Base-by-base conservation (phyloP, 2,113 vertebrate species). In the Eonycteris spelaea region DNA sequence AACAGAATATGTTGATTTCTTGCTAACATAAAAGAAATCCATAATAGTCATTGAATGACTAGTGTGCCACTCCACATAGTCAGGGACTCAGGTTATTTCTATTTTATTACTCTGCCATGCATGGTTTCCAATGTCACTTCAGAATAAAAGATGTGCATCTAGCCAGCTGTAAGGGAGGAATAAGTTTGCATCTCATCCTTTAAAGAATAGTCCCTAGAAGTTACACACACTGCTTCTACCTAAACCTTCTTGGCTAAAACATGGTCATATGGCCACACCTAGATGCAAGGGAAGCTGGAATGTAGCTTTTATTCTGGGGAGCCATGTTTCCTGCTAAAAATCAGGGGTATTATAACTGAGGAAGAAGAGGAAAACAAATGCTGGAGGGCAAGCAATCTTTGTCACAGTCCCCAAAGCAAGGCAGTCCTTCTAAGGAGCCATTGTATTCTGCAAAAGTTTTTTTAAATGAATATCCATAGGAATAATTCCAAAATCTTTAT, bases 401-500 rank as follows among this genome's bases (percentile, higher is more conserved):
- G 57, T 45, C 63, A 87, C 21, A 48, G 15, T 74, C 19, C 26
- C 33, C 91, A 51, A 90, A 12, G 45, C 57, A 65, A 90, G 48
- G 65, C 21, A 38, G 73, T 26, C 26, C 85, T 65, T 86, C 33
- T 86, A 82, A 86, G 51, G 48, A 86, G 9, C 48, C 57, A 59
- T 24, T 75, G 22, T 91, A 67, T n/a, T 30, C 67, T 43, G 38
- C 28, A 53, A 9, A 83, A 33, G 3, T 73, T 78, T 92, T 94
- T 45, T 7, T 75, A 96, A 91, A 59, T 4, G 15, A 82, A 33
- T 38, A 15, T 24, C 48, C 8, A 19, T 10, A 59, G 57, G 67
- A 83, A 94, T 86, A 97, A 63, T 83, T 71, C 73, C 68, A 73
- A 57, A 78, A 71, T 94, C 35, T n/a, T 84, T 74, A 83, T 83